These are phyloP conservation scores for Isoperla grammatica DNA, from an alignment of 2,888 invertebrate species.

Conservation along the genomic window DNA sequence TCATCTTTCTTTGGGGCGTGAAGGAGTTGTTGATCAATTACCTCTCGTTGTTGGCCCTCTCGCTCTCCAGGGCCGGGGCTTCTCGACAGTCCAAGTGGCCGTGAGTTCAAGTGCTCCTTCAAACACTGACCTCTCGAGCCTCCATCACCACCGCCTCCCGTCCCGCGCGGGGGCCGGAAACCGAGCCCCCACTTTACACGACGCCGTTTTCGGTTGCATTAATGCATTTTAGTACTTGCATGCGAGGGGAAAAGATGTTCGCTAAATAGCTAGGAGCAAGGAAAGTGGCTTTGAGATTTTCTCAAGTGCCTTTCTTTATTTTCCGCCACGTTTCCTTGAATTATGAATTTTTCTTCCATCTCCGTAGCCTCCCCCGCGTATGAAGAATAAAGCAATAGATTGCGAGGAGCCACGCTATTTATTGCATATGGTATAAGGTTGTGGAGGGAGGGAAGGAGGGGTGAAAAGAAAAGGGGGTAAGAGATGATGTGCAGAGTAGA, in stretches of 20 bases:
- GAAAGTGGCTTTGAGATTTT: constrained; percentile 17
- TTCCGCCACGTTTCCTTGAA: constrained; percentile 9
- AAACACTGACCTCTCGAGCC: no score
- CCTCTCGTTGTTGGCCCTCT: no score
- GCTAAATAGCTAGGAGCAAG: background rate
- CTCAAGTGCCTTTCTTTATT: constrained; percentile 1
- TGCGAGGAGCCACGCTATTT: constrained; percentile 14
- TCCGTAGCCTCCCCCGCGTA: background rate
- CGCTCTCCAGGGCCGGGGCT: no score
- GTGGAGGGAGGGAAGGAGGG: background rate
- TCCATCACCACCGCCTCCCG: no score
- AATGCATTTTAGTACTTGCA: no score
- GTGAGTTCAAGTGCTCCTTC: no score
- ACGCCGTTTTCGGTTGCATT: no score
- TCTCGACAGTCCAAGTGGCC: no score
- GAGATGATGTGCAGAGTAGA: constrained; percentile 5
- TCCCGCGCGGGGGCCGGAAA: no score
- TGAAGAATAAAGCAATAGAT: background rate
- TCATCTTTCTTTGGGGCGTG: no score
- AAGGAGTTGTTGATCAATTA: no score
- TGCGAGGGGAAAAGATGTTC: background rate
- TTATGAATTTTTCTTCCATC: constrained; percentile 20
- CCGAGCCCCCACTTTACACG: no score
- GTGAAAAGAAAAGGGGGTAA: background rate
- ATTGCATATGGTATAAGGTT: constrained; percentile 10